Base-by-base conservation (phyloP, 2,113 vertebrate species). In the Dolichallabes microphthalmus region DNA sequence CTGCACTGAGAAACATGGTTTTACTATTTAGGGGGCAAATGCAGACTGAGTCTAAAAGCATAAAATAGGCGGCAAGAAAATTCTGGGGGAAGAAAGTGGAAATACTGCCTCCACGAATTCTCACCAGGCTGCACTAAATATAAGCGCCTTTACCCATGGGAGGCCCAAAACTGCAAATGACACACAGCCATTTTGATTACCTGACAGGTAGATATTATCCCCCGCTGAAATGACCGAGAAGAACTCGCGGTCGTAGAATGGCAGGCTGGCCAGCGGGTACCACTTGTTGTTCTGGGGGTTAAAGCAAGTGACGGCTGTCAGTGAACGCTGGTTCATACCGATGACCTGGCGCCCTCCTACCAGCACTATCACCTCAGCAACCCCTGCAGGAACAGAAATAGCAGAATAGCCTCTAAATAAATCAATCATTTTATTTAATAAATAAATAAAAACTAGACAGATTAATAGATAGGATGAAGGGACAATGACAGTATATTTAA, bases 201-300 rank as follows among this genome's bases (percentile, higher is more conserved):
- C 98, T 96, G 97, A 98, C 92, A 99, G 96, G 96, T 99, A 99
- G 94, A 99, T 98, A 94, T 99, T 99, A 96, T 99, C 98, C 85
- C 97, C 98, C 0, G 97, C 97, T 0, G 98, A 98, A 93, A 99
- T 97, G 87, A 98, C 97, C 0, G 97, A 97, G 96, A 99, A 99
- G 94, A 99, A 99, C 93, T 99, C 98, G 7, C 98, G 95, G 90
- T 99, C 98, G 19, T 99, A 99, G 94, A 99, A 99, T 71, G 98
- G 98, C 91, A 99, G 94, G 89, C 97, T 98, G 93, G 98, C 98
- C 93, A 99, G 89, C 0, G 98, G 98, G 91, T 99, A 98, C 98
- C 98, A 99, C 92, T 98, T 98, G 93, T 97, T 97, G 95, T 95
- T 99, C 94, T 99, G 97, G 2, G 98, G 98, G 93, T 99, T 99